Evolutionary conservation across 1,140 invertebrate genomes (phyloP).

Genomic region (Drosophila auraria): DNA sequence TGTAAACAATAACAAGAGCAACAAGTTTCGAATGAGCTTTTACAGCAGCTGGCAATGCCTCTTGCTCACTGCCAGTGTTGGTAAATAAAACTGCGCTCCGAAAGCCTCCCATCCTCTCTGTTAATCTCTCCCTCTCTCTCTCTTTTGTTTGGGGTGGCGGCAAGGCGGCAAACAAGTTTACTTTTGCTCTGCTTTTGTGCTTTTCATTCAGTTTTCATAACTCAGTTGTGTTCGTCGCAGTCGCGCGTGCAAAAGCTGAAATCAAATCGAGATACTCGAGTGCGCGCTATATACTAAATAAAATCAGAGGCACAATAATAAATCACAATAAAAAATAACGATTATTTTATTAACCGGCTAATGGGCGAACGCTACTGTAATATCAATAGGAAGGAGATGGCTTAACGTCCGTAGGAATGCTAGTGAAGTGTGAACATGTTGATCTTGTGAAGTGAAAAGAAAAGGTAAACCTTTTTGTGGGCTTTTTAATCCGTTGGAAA

Average conservation of each 20-base stretch:
- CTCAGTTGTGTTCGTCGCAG: slow-evolving; percentile 75
- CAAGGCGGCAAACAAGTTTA: slow-evolving; percentile 57
- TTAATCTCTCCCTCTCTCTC: slow-evolving; percentile 8
- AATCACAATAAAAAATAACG: slow-evolving; percentile 21
- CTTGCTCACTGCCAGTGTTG: slow-evolving; percentile 39
- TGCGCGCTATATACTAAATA: slow-evolving; percentile 17
- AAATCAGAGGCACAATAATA: slow-evolving; percentile 21
- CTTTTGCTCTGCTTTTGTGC: slow-evolving; percentile 58
- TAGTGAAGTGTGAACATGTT: slow-evolving; percentile 20
- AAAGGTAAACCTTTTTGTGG: background rate
- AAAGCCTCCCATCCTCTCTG: slow-evolving; percentile 2
- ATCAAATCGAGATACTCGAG: slow-evolving; percentile 21
- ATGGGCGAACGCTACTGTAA: background rate
- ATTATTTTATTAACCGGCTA: slow-evolving; percentile 15
- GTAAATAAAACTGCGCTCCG: slow-evolving; percentile 8
- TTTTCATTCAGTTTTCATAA: slow-evolving; percentile 76
- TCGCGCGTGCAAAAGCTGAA: slow-evolving; percentile 76
- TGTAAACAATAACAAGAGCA: slow-evolving; percentile 50
- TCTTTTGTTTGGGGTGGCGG: slow-evolving; percentile 23
- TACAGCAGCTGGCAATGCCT: slow-evolving; percentile 29
- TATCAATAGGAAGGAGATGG: slow-evolving; percentile 4
- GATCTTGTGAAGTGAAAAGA: slow-evolving; percentile 27
- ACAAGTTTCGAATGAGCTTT: slow-evolving; percentile 43
- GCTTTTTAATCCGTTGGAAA: slow-evolving; percentile 10
- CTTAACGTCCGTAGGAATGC: background rate